Percentiles rank a stretch among this genome's conserved stretches.
Conservation (phyloP, 2,888 invertebrate genomes). For the Meiosimyza platycephala region DNA sequence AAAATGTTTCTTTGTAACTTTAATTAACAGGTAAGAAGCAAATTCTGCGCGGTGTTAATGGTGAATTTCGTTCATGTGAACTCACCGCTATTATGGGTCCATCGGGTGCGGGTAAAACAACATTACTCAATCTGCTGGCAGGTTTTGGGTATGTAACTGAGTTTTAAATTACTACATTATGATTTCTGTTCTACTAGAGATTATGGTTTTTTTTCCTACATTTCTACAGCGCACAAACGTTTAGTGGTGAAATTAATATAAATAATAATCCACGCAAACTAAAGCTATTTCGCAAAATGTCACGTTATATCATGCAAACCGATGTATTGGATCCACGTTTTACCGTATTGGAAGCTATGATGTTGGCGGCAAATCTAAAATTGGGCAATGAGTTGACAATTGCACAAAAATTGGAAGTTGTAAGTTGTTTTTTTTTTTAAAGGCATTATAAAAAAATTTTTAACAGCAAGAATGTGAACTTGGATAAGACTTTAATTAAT, state of each 20-base stretch:
- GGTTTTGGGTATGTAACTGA: conserved; percentile 82
- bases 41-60: conserved; percentile 83
- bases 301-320: conserved; percentile 96
- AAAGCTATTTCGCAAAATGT: conserved; percentile 84
- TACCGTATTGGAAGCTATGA: conserved; percentile 89
- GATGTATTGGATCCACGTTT: conserved; percentile 87
- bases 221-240: conserved; percentile 72
- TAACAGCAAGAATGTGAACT: not conserved
- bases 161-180: not conserved
- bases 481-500: too few relatives aligned
- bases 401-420: conserved; percentile 77
- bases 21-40: conserved; percentile 76
- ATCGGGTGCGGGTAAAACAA: conserved; percentile 93
- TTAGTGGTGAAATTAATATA: conserved; percentile 78
- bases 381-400: conserved; percentile 75
- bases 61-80: conserved; percentile 86
- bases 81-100: conserved; percentile 93
- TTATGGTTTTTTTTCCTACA: too few relatives aligned
- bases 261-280: conserved; percentile 84
- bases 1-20: not conserved
- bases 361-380: conserved; percentile 90
- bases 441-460: too few relatives aligned
- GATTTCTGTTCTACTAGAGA: not conserved
- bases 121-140: conserved; percentile 87
- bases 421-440: conserved; percentile 68